Evolutionary conservation across 2,888 invertebrate species (phyloP).

Genomic region (Volucella inanis): DNA sequence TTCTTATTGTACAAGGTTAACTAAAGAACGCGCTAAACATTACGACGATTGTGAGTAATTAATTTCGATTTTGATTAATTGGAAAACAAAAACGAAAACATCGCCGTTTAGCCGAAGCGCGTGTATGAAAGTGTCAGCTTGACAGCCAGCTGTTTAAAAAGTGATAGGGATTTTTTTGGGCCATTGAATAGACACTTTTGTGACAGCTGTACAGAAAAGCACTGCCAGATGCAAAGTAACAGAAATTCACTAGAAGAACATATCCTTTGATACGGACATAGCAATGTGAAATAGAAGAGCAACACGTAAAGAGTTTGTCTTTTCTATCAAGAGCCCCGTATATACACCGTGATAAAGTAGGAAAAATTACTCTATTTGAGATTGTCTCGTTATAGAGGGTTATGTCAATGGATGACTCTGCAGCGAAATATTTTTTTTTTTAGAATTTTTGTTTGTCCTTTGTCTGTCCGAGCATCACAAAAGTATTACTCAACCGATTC

Average conservation of each 20-base stretch:
- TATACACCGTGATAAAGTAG: no score
- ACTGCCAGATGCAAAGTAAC: slow-evolving; percentile 14
- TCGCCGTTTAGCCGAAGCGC: slow-evolving; percentile 29
- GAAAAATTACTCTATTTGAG: no score
- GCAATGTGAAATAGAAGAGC: neutral
- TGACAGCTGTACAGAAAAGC: neutral
- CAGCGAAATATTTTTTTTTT: no score
- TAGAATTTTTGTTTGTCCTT: no score
- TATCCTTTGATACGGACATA: neutral
- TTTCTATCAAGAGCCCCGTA: no score
- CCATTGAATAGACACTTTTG: neutral
- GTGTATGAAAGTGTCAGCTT: slow-evolving; percentile 51
- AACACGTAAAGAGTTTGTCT: no score
- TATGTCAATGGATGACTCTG: no score
- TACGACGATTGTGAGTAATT: slow-evolving; percentile 32
- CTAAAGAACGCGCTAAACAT: slow-evolving; percentile 48
- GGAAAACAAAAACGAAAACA: slow-evolving; percentile 60
- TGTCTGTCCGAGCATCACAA: no score
- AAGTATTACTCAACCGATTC: no score
- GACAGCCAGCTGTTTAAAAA: slow-evolving; percentile 52
- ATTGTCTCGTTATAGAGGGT: no score
- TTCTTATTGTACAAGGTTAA: slow-evolving; percentile 18
- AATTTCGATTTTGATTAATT: slow-evolving; percentile 38
- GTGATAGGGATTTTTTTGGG: neutral
- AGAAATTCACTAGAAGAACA: no score